Base-by-base conservation (phyloP, 2,888 invertebrate species). In the Argyresthia albistria region DNA sequence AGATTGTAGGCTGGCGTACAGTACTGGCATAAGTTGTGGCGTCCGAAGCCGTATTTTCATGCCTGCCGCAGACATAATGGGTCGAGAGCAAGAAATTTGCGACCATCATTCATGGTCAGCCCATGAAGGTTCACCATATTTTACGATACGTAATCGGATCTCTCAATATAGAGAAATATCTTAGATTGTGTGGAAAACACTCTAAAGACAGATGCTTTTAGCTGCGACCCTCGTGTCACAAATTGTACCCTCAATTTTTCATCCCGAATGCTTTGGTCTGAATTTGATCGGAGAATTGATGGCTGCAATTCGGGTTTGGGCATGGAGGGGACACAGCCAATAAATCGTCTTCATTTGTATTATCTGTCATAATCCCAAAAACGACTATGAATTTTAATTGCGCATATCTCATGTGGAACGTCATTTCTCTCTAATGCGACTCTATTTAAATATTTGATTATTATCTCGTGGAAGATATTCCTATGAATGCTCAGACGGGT, bases 401-500 rank as follows among this genome's bases (percentile, higher is more conserved):
- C 48, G 9, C 48, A 48, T 48, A 37, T 48, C 48, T 48, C 48
- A 48, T 48, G 36, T 39, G 36, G 14, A 25, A 4, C 25, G n/a
- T 8, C 9, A 12, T 36, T n/a, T 48, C 37, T 15, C 37, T 57
- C 63, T 52, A 53, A 60, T 59, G 62, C 60, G 59, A 58, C 58
- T 60, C 62, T 70, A 80, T 81, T 81, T 80, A 65, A 81, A 81
- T 81, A 79, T 80, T 80, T 79, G 74, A 82, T 81, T 79, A 66
- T 79, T 76, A 80, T 80, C 73, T 74, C 58, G 56, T 60, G 65
- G 69, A 65, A 66, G 61, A 65, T 64, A 58, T 62, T 67, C 64
- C 60, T 58, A 65, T 65, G 66, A 56, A 15, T 14, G 9, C 12
- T 45, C 14, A 7, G 45, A 15, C 14, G 14, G 9, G 45, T 45